A percentile compares a stretch with the other conserved stretches of the same genome.
Evolutionary conservation across 1,140 invertebrate genomes (phyloP).

Genomic region (Harpegnathos saltator): DNA sequence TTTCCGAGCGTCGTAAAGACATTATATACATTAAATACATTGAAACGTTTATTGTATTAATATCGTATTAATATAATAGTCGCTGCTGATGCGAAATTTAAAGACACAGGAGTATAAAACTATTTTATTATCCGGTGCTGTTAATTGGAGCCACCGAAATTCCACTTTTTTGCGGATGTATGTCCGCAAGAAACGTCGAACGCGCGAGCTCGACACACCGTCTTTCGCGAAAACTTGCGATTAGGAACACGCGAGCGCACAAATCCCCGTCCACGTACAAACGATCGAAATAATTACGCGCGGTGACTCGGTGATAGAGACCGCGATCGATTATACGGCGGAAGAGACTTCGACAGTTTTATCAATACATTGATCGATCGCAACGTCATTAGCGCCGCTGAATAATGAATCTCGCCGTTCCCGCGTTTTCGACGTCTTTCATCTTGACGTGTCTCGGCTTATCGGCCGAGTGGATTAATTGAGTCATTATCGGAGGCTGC

Average conservation of each 20-base stretch:
- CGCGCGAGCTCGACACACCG: neutral
- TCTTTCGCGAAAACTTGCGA: neutral
- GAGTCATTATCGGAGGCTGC: conserved; percentile 17
- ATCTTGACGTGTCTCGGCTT: neutral
- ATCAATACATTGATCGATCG: conserved; percentile 35
- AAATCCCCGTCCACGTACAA: neutral
- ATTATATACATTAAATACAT: neutral
- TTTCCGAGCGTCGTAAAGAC: conserved; percentile 7
- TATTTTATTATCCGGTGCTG: no score
- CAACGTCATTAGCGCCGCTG: conserved; percentile 13
- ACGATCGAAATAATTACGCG: neutral
- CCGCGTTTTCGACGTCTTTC: neutral
- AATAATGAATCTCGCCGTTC: conserved; percentile 43
- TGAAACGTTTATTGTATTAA: conserved; percentile 10
- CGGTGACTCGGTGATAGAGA: neutral
- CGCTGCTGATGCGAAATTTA: conserved; percentile 7
- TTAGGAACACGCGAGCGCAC: neutral
- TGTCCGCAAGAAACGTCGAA: no score
- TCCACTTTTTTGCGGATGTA: no score
- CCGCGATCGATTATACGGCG: conserved; percentile 1
- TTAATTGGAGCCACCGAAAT: no score
- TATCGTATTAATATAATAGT: no score
- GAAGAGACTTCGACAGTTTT: neutral
- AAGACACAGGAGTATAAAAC: no score
- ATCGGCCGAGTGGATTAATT: neutral